Base-by-base conservation (phyloP, 2,888 invertebrate species). In the Leistus spinibarbis region DNA sequence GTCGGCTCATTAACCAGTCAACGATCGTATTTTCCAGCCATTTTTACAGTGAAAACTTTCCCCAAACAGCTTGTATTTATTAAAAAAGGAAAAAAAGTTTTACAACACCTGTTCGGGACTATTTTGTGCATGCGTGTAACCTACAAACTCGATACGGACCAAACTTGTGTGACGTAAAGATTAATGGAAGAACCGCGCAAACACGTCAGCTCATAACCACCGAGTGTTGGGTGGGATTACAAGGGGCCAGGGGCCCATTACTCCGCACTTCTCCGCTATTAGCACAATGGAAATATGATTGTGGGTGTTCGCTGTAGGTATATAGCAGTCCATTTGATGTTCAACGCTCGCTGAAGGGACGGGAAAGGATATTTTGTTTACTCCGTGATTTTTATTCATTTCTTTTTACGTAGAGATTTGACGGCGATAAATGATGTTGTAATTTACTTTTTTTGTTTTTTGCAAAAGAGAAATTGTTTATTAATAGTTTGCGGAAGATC, bases 61-160 rank as follows among this genome's bases (percentile, higher is more conserved):
- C 40, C 40, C 1, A 40, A 40, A 40, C 40, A 40, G 40, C 40
- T 40, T 73, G 73, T 73, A 73, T 73, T 73, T 73, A 73, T 73
- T 73, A 73, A 73, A 73, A 63, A 63, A 57, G n/a, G n/a, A 53
- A 57, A 63, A 73, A 73, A 73, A 67, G 53, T 73, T 73, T 73
- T 54, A 57, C 73, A 73, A 73, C 73, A 73, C 73, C 73, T 73
- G 73, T 67, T 73, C 57, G 60, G 65, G 57, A 2, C 57, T 57
- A 57, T 19, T 57, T 19, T 7, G 19, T 20, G 20, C 17, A 19
- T 22, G n/a, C 22, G 17, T 60, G 16, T 60, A 60, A 20, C 60
- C 60, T 22, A 10, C 17, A 60, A 60, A 60, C 17, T 60, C 60
- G 19, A 22, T 22, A 5, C 19, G 17, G 20, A 60, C 22, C 60